Percentiles rank a stretch among this genome's conserved stretches.
Conservation (phyloP, 2,797 vertebrate genomes). For the Coregonus suidteri region DNA sequence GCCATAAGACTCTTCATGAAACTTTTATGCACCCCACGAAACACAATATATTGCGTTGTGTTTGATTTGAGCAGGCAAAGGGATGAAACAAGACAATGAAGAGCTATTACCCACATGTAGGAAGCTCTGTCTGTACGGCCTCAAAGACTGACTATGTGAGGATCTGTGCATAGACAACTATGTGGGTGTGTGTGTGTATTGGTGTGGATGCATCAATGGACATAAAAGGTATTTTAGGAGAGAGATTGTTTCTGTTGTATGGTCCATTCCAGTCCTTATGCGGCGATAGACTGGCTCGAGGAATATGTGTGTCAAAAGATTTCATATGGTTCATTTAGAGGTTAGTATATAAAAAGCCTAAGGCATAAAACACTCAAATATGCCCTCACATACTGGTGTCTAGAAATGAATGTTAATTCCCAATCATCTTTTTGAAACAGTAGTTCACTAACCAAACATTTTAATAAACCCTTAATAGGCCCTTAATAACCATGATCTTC, state of each 20-base stretch:
- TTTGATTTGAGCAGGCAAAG: conserved; percentile 31
- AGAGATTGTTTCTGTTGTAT: not conserved
- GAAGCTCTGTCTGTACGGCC: not conserved
- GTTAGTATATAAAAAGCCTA: not conserved
- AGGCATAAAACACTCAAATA: not conserved
- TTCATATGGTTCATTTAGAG: not conserved
- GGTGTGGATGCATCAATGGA: not conserved
- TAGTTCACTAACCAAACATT: not conserved
- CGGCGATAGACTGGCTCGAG: conserved; percentile 23
- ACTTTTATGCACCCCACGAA: conserved; percentile 49
- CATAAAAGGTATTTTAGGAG: not conserved
- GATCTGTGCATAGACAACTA: conserved; percentile 7
- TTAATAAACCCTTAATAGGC: not conserved
- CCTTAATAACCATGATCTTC: not conserved
- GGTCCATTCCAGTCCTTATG: not conserved
- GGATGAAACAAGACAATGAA: conserved; percentile 16
- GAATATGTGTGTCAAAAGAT: not conserved
- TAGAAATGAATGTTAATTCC: not conserved
- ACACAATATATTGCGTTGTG: conserved; percentile 36
- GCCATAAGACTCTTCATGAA: conserved; percentile 49
- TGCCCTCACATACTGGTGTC: not conserved
- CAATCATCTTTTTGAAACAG: not conserved
- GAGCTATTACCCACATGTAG: not conserved
- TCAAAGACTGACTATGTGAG: conserved; percentile 13
- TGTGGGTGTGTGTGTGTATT: conserved; percentile 5